These are phyloP conservation scores for Neosilurus hyrtlii DNA, from an alignment of 2,797 vertebrate species.

Conservation along the genomic window DNA sequence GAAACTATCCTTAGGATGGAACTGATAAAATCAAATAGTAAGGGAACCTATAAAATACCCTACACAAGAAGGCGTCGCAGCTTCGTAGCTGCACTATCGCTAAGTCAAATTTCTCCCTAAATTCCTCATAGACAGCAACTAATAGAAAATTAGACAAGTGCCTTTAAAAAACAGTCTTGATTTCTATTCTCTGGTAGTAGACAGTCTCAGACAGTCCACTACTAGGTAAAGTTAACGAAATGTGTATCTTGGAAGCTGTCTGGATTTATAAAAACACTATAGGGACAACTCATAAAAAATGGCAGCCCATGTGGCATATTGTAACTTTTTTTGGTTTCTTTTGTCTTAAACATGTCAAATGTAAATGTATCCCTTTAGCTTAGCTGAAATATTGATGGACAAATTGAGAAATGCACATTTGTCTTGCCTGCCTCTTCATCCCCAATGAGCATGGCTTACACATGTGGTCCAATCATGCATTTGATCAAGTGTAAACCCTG, in stretches of 20 bases:
- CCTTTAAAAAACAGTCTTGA: neutral
- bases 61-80: slow-evolving; percentile 34
- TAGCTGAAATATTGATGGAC: neutral
- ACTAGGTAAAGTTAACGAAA: neutral
- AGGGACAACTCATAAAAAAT: neutral
- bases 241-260: neutral
- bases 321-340: neutral
- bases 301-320: neutral
- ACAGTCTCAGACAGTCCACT: neutral
- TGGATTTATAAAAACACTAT: neutral
- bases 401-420: slow-evolving; percentile 27
- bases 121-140: slow-evolving; percentile 22
- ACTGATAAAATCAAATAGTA: slow-evolving; percentile 57
- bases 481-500: slow-evolving; percentile 36
- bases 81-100: slow-evolving; percentile 19
- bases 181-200: too few species aligned
- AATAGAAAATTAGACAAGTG: neutral
- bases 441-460: slow-evolving; percentile 35
- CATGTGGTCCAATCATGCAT: slow-evolving; percentile 45
- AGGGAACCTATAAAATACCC: slow-evolving; percentile 46
- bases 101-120: slow-evolving; percentile 46
- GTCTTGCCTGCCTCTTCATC: slow-evolving; percentile 41
- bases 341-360: slow-evolving; percentile 1
- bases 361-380: neutral
- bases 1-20: slow-evolving; percentile 58